Percentiles rank a stretch among this genome's conserved stretches.
phyloP scores from a whole-genome alignment of 2,888 invertebrate genomes.

The Anthophora plumipes region DNA sequence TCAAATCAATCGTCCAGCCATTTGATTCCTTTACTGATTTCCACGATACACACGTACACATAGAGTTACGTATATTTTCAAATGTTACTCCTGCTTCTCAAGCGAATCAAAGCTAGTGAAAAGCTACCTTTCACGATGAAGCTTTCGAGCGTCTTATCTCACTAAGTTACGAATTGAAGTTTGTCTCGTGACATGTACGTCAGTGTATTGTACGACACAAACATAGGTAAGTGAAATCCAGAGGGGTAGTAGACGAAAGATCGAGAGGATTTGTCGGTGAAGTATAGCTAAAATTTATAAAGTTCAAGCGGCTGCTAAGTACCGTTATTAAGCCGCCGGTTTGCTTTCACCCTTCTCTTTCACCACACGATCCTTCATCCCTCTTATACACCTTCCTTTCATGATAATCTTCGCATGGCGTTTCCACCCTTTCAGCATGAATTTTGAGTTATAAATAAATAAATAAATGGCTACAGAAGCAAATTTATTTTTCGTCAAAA shows the following conservation, averaged over 20 bases:
- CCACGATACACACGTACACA: background rate
- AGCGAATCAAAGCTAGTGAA: background rate
- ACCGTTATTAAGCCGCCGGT: slow-evolving; percentile 66
- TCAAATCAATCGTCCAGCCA: slow-evolving; percentile 47
- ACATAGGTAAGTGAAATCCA: background rate
- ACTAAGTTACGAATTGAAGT: no score
- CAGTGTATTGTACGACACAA: background rate
- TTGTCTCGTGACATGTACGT: background rate
- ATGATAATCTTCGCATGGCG: slow-evolving; percentile 38
- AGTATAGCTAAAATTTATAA: slow-evolving; percentile 71
- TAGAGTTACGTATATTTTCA: background rate
- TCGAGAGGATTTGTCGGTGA: slow-evolving; percentile 56
- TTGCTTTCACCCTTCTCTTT: slow-evolving; percentile 21
- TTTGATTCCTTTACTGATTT: slow-evolving; percentile 33
- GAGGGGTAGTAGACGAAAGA: background rate
- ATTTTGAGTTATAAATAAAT: no score
- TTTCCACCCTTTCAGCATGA: slow-evolving; percentile 64
- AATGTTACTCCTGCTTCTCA: background rate
- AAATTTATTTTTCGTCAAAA: no score
- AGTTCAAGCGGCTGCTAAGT: slow-evolving; percentile 63
- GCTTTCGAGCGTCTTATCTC: background rate
- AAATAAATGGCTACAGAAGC: background rate
- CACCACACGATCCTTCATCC: slow-evolving; percentile 21
- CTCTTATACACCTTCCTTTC: slow-evolving; percentile 46
- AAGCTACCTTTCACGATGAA: background rate